Evolutionary conservation across 92 coral and sea anemone genomes (phyloP).

Genomic region (Galaxea fascicularis): DNA sequence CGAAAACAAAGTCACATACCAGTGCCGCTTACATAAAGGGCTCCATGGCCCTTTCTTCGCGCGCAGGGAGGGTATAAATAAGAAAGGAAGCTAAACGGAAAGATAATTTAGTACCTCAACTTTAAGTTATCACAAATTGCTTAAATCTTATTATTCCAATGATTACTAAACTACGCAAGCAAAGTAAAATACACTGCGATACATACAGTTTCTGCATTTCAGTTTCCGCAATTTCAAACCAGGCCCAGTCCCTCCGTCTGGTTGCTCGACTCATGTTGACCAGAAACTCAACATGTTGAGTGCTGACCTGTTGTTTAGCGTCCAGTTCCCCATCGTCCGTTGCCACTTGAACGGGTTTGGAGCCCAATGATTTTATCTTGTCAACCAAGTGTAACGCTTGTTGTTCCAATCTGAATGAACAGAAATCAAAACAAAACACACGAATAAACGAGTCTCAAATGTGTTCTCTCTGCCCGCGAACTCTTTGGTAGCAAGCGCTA

Average conservation of each 20-base stretch:
- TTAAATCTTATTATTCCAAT: background rate
- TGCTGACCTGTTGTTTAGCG: conserved; percentile 71
- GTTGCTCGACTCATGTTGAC: conserved; percentile 95
- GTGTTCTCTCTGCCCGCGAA: background rate
- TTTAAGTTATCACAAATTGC: background rate
- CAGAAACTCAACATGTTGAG: conserved; percentile 77
- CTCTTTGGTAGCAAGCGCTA: too few species aligned
- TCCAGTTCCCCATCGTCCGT: conserved; percentile 49
- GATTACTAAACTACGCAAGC: too few species aligned
- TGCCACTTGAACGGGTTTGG: conserved; percentile 26
- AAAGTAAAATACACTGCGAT: background rate
- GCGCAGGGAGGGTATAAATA: too few species aligned
- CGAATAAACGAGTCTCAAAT: background rate
- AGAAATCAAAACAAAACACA: background rate
- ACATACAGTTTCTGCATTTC: conserved; percentile 84
- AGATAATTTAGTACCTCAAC: too few species aligned
- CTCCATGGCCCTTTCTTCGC: too few species aligned
- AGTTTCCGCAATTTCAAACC: conserved; percentile 91
- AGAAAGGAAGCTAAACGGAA: too few species aligned
- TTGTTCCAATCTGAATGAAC: conserved; percentile 70
- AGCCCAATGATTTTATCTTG: conserved; percentile 59
- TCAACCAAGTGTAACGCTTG: conserved; percentile 76
- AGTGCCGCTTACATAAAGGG: too few species aligned
- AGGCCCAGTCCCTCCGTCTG: conserved; percentile 93
- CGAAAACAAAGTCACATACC: too few species aligned